Base-by-base conservation (phyloP, 1,140 invertebrate genomes). In the Megalopta genalis region DNA sequence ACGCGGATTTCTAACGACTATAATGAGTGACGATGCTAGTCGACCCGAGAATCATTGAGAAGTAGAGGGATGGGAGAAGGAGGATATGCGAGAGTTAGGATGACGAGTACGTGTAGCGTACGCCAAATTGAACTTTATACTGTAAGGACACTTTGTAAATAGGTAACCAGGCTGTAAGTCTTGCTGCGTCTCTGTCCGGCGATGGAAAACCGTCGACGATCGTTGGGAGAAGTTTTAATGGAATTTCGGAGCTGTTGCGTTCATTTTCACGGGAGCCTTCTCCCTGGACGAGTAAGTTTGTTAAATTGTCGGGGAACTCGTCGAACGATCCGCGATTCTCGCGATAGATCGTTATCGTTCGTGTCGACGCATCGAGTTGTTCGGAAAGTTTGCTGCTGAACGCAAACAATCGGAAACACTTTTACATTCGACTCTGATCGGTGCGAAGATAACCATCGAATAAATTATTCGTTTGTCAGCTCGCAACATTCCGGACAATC, bases 11-110 rank as follows among this genome's bases (percentile, higher is more conserved):
- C 25, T 57, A 59, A 77, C 81, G 87, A 86, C 81, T 86, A 81
- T 87, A 86, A 88, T 86, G 87, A 88, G 83, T 88, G 85, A 86
- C 77, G 82, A 88, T 88, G 83, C 87, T 86, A 88, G 87, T 88
- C 85, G 81, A 86, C 52, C 60, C 82, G 79, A 86, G 84, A 76
- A 83, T 88, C 84, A 83, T 65, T 72, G 71, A 83, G 66, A 80
- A 66, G 75, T 32, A 23, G 46, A 18, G 59, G 60, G n/a, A 37
- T 16, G 18, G n/a, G 32, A 64, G 32, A 3, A 49, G 10, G 8
- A 4, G 54, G 8, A 57, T 16, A 57, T 57, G n/a, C 18, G 32
- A 46, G 7, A 10, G 42, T 21, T 52, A 32, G 10, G 66, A 54
- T 23, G 49, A 68, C 42, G 42, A 68, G 49, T 49, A 52, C 46